These are phyloP conservation scores for Nycticorax nycticorax DNA, from an alignment of 2,113 vertebrate species.

Conservation along the genomic window DNA sequence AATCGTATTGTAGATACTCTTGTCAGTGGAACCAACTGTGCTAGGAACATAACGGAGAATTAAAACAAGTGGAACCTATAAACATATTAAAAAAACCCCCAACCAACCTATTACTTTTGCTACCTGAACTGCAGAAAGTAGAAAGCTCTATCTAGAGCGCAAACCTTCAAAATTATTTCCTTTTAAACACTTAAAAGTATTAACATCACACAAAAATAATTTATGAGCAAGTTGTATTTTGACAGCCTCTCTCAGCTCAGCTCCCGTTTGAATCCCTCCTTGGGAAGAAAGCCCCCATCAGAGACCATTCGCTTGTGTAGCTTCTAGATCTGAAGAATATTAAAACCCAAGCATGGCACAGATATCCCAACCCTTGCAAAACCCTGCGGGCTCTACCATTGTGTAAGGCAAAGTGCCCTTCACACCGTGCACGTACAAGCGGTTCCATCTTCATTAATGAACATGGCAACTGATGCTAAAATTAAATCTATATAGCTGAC, in stretches of 20 bases:
- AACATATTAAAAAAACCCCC: not conserved
- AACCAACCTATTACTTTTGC: not conserved
- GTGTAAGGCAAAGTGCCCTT: not conserved
- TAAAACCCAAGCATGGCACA: accelerated
- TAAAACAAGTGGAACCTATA: not conserved
- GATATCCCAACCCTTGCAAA: not conserved
- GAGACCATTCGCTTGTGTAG: accelerated
- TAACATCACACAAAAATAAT: not conserved
- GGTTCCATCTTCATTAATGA: accelerated
- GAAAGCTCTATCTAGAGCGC: accelerated
- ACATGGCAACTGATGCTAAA: accelerated
- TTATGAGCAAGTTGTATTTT: not conserved
- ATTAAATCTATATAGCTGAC: accelerated
- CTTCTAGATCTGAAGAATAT: not conserved
- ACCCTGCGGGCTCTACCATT: accelerated
- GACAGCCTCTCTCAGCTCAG: not conserved
- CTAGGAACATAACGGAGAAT: not conserved
- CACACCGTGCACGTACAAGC: accelerated
- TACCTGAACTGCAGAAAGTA: not conserved
- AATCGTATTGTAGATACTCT: accelerated
- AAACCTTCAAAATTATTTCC: not conserved
- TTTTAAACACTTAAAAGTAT: not conserved
- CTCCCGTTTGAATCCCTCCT: not conserved
- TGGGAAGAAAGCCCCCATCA: not conserved
- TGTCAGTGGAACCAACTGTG: not conserved